Base-by-base conservation (phyloP, 2,113 vertebrate species). In the Ondatra zibethicus region DNA sequence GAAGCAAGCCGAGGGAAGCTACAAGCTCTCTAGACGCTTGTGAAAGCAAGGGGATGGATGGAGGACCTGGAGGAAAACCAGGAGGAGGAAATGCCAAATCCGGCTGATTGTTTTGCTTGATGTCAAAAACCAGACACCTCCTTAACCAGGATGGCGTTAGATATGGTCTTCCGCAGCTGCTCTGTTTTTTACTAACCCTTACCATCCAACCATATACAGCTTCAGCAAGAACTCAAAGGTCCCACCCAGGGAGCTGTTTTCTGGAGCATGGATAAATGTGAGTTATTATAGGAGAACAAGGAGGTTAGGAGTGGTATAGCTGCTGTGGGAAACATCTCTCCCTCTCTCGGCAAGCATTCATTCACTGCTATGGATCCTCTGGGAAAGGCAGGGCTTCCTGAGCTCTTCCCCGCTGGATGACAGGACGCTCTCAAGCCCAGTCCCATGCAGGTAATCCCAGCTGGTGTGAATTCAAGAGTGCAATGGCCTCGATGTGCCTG, bases 101-200 rank as follows among this genome's bases (percentile, higher is more conserved):
- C 25, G 27, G 11, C 52, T n/a, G n/a, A 33, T 23, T 23, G 16
- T 45, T 47, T 7, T 52, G 31, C 11, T 75, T 16, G 42, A 23
- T 33, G 7, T 39, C 4, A 29, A 29, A 33, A 33, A 33, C n/a
- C 36, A n/a, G 25, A 42, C 36, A 13, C 27, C 16, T 27, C 39
- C 68, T 39, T 25, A 29, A 33, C 1, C 0, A 36, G 0, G 9
- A 63, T 1, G 39, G 9, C 47, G 13, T n/a, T 61, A 17, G 3
- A 0, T 36, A 7, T 1, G 4, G 16, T 19, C 2, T 87, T 25
- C 13, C 13, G 23, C 25, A 2, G 1, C 8, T 2, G 4, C 3
- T 31, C 3, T 63, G 0, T 4, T 8, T 47, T 70, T 14, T 31
- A 21, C 5, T 2, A 12, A 25, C 23, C 33, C 13, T 45, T 21